Conservation (phyloP, 2,113 vertebrate genomes). For the Pica pica region DNA sequence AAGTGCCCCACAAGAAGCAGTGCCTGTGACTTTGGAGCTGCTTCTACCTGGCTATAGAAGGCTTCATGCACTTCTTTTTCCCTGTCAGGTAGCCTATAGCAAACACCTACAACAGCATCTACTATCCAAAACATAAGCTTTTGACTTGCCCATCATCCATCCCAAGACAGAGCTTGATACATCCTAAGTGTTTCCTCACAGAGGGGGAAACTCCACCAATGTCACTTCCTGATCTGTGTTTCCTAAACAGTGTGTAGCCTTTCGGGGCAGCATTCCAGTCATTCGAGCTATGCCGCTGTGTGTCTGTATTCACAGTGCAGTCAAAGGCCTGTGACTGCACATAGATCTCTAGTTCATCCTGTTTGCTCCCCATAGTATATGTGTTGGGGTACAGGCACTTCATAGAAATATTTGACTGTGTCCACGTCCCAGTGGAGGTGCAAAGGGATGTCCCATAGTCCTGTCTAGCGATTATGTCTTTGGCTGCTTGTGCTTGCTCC, state of each 20-base stretch:
- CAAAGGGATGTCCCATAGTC: not conserved
- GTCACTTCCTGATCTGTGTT: not conserved
- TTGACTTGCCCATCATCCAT: not conserved
- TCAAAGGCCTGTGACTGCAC: not conserved
- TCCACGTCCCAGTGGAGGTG: not conserved
- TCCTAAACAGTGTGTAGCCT: not conserved
- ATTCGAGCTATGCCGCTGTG: rapidly evolving
- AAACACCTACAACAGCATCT: not conserved
- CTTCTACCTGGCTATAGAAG: not conserved
- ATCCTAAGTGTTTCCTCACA: not conserved
- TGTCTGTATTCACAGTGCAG: not conserved
- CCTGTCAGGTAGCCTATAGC: not conserved
- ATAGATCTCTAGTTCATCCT: not conserved
- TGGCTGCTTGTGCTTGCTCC: not conserved
- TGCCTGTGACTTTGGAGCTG: not conserved
- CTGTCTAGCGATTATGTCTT: not conserved
- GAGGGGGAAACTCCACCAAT: not conserved
- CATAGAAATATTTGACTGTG: not conserved
- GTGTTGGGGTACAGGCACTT: not conserved
- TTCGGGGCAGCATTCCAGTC: not conserved
- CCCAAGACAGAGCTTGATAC: not conserved
- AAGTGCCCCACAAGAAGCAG: not conserved
- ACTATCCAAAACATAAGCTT: not conserved
- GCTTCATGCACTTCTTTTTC: not conserved
- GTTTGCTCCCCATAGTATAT: not conserved